phyloP scores from a whole-genome alignment of 2,888 invertebrate species.

The Epinotia ramella region DNA sequence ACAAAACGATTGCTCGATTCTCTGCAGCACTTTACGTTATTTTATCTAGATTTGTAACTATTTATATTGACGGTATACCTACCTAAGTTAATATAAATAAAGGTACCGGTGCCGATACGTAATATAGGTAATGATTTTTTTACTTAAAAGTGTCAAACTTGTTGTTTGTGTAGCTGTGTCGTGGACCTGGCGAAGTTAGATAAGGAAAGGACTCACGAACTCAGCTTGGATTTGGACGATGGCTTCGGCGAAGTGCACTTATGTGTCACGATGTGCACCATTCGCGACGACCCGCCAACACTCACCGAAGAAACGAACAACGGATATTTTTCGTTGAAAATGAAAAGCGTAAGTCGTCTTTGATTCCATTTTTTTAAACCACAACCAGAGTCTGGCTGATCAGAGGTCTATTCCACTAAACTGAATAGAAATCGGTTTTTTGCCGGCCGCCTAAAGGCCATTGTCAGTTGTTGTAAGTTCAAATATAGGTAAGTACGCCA shows the following conservation, averaged over 20 bases:
- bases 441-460: too few relatives aligned
- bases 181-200: constrained; percentile 68
- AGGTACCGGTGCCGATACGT: too few relatives aligned
- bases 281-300: constrained; percentile 48
- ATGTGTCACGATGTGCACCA: constrained; percentile 70
- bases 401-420: neutral
- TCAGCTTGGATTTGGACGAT: constrained; percentile 71
- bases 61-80: too few relatives aligned
- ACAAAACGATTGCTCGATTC: neutral
- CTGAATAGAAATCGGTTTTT: too few relatives aligned
- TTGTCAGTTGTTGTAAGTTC: too few relatives aligned
- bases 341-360: constrained; percentile 25
- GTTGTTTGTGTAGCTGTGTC: constrained; percentile 61
- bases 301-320: constrained; percentile 8
- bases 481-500: too few relatives aligned
- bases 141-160: neutral
- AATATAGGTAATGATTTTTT: neutral
- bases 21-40: neutral
- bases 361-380: neutral
- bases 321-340: constrained; percentile 16
- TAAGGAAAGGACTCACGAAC: constrained; percentile 73
- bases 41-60: too few relatives aligned
- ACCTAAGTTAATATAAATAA: too few relatives aligned
- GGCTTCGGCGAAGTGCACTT: constrained; percentile 72
- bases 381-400: neutral